phyloP scores from a whole-genome alignment of 1,140 invertebrate species.

The Drosophila nigrodunni region DNA sequence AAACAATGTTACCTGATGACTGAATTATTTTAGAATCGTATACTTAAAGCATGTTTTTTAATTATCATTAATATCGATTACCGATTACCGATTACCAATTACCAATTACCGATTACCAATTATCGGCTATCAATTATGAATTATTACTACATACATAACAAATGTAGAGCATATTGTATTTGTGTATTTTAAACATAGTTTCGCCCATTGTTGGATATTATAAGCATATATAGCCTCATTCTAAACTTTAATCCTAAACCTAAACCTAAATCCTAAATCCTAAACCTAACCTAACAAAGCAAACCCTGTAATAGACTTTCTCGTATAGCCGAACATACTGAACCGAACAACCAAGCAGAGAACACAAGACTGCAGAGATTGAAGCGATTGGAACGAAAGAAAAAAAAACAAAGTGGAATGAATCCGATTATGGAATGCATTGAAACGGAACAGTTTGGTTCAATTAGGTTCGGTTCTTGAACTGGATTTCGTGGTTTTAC shows the following conservation, averaged over 20 bases:
- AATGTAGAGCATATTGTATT: constrained; percentile 51
- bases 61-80: constrained; percentile 56
- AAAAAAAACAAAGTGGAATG: neutral
- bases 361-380: constrained; percentile 37
- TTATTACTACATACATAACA: constrained; percentile 59
- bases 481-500: constrained; percentile 39
- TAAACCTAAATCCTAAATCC: constrained; percentile 28
- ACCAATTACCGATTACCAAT: constrained; percentile 44
- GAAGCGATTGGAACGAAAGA: neutral
- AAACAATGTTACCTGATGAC: constrained; percentile 85
- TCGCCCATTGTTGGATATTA: constrained; percentile 29
- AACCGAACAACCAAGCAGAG: constrained; percentile 30
- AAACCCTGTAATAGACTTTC: constrained; percentile 10
- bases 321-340: constrained; percentile 7
- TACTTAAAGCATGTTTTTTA: constrained; percentile 75
- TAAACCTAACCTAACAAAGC: constrained; percentile 27
- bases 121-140: constrained; percentile 43
- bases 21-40: constrained; percentile 84
- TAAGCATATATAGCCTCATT: constrained; percentile 4
- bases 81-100: constrained; percentile 30
- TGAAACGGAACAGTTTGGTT: constrained; percentile 32
- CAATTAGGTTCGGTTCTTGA: constrained; percentile 22
- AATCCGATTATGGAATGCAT: constrained; percentile 2
- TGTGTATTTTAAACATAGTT: constrained; percentile 33
- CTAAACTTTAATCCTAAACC: constrained; percentile 38